phyloP scores from a whole-genome alignment of 92 coral and sea anemone species.

The Bergia sp. region DNA sequence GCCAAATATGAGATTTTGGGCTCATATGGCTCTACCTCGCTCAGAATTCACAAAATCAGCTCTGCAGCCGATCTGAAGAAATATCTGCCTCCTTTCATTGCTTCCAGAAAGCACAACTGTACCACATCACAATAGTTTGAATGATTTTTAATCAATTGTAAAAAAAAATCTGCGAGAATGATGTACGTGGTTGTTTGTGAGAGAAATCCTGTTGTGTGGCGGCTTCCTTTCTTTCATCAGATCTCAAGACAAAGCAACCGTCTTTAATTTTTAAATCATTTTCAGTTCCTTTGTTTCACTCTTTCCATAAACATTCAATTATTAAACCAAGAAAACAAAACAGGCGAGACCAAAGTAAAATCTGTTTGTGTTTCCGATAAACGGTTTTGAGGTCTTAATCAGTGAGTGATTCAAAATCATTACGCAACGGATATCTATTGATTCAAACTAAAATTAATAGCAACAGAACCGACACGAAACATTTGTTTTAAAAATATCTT shows the following conservation, averaged over 20 bases:
- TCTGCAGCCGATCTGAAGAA: no score
- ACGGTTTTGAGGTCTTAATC: neutral
- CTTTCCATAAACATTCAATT: neutral
- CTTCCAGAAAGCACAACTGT: no score
- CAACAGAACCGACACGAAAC: conserved; percentile 38
- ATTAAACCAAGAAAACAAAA: neutral
- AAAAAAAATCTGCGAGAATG: no score
- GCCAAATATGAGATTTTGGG: no score
- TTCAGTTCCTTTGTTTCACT: neutral
- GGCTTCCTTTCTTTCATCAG: neutral
- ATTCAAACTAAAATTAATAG: neutral
- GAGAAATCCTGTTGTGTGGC: neutral
- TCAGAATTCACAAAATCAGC: no score
- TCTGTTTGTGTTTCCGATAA: neutral
- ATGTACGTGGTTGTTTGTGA: neutral
- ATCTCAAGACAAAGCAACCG: neutral
- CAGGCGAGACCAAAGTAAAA: neutral
- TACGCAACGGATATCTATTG: neutral
- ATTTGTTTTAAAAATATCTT: neutral
- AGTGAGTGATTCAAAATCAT: neutral
- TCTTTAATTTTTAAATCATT: neutral
- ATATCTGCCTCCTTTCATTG: no score
- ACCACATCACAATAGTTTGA: no score
- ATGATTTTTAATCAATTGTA: no score
- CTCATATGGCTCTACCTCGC: no score